phyloP scores from a whole-genome alignment of 92 coral and sea anemone genomes.

The Porites rus region DNA sequence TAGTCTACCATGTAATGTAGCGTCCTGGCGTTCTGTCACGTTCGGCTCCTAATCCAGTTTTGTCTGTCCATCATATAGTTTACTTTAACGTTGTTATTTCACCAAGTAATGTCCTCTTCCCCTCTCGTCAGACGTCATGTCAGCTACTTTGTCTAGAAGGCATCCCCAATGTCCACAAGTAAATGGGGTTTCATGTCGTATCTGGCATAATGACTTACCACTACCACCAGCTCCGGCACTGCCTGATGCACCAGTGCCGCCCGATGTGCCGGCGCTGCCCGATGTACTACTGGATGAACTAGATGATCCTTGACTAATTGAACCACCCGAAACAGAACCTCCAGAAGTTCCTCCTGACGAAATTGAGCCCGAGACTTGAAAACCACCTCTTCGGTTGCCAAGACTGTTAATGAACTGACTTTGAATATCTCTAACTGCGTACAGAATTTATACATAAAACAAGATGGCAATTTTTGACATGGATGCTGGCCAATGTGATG shows the following conservation, averaged over 20 bases:
- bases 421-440: conserved; percentile 17
- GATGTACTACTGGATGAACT: not conserved
- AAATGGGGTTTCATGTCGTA: not conserved
- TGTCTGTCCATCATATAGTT: no score
- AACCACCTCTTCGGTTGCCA: conserved; percentile 14
- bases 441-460: not conserved
- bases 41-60: no score
- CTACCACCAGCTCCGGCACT: conserved; percentile 22
- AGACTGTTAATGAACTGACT: conserved; percentile 37
- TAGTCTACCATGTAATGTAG: no score
- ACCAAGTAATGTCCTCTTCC: no score
- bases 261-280: not conserved
- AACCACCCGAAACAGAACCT: conserved; percentile 33
- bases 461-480: no score
- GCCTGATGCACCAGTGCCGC: not conserved
- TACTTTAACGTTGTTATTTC: no score
- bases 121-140: no score
- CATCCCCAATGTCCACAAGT: not conserved
- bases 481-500: no score
- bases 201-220: not conserved
- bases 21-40: no score
- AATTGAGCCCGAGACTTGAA: not conserved
- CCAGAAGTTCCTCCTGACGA: conserved; percentile 19
- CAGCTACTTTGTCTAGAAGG: no score
- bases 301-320: conserved; percentile 22